Evolutionary conservation across 2,113 vertebrate genomes (phyloP).

Genomic region (Oreochromis tanganicae): DNA sequence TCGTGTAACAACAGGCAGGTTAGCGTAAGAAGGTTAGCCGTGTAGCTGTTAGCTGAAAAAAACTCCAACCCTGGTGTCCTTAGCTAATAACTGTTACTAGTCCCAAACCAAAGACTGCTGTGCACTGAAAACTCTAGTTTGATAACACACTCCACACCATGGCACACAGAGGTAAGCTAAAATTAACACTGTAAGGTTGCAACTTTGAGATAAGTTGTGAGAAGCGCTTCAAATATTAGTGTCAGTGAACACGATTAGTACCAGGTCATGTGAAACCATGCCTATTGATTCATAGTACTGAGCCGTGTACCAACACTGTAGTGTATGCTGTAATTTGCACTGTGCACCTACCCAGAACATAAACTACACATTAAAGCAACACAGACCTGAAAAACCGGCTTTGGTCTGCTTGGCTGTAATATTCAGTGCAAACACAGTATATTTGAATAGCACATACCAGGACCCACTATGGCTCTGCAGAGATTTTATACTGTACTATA

Average conservation of each 20-base stretch:
- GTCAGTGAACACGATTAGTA: not conserved
- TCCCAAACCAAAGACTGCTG: not conserved
- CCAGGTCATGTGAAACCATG: not conserved
- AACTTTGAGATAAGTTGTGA: not conserved
- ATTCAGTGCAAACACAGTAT: not conserved
- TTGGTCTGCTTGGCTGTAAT: not conserved
- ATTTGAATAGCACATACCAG: not conserved
- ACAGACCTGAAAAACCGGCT: not conserved
- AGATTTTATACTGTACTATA: not conserved
- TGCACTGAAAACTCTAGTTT: not conserved
- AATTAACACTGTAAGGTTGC: rapidly evolving
- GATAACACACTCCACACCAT: not conserved
- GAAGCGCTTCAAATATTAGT: not conserved
- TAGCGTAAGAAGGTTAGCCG: not conserved
- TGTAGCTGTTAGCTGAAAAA: not conserved
- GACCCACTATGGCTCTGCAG: not conserved
- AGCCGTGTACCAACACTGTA: not conserved
- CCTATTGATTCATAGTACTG: not conserved
- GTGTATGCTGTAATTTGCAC: not conserved
- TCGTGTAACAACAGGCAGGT: constrained; percentile 7
- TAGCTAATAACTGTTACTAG: not conserved
- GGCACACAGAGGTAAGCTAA: not conserved
- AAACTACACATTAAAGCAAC: not conserved
- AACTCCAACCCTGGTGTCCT: not conserved
- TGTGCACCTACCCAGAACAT: not conserved